Base-by-base conservation (phyloP, 2,797 vertebrate genomes). In the Mus caroli region DNA sequence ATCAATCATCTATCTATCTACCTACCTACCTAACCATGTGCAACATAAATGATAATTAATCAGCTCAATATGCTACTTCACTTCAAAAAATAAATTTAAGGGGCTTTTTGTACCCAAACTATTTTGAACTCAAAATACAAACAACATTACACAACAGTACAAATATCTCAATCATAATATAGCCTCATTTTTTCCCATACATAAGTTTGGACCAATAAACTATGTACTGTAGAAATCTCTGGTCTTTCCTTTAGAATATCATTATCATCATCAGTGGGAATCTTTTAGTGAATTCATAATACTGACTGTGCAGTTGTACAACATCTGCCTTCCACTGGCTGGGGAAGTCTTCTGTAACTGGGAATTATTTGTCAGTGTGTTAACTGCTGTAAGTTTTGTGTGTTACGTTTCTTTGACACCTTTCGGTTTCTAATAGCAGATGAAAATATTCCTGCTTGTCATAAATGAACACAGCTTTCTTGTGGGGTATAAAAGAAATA, bases 401-500 rank as follows among this genome's bases (percentile, higher is more conserved):
- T 11, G 87, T 92, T 85, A 71, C 7, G 28, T 92, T 88, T 88
- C 78, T 80, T 83, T 78, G 46, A 88, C 37, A 13, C 46, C 82
- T 24, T 84, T 79, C 82, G 26, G 69, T 20, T 92, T 56, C 69
- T 91, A 83, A 83, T 87, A 79, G 28, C 73, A 2, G 60, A 79
- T 92, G 46, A 28, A 60, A 46, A 89, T 64, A 80, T 52, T 88
- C 28, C 37, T 73, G 77, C 43, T 88, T 52, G 37, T 56, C 28
- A 4, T 19, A 93, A 96, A 95, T 26, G n/a, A 92, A 93, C 52
- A 76, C 2, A 40, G 26, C 4, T 75, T 88, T 96, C 62, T 79
- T 94, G 50, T 60, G 76, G 43, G 0, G 78, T 85, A 7, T 79
- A 75, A 95, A 64, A 88, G n/a, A 34, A 94, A 96, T 78, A 19